Base-by-base conservation (phyloP, 2,888 invertebrate species). In the Habrosyne pyritoides region DNA sequence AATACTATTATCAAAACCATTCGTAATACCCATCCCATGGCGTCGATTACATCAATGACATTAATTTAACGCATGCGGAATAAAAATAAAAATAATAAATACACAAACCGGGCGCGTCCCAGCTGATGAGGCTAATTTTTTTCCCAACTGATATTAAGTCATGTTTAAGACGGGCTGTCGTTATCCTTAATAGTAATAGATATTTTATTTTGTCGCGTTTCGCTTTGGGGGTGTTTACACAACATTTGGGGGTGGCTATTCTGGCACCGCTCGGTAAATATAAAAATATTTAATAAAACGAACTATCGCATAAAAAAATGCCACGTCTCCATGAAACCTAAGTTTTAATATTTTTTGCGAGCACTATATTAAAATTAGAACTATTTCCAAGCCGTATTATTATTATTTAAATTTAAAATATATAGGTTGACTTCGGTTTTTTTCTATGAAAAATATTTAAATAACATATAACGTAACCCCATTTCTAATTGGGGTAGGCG, bases 131-230 rank as follows among this genome's bases (percentile, higher is more conserved):
- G 67, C 86, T 84, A 91, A 91, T 93, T 90, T 93, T 90, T 88
- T 89, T 84, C 77, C 86, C 87, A 79, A 88, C 91, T 87, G 91
- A 93, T 93, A 93, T 93, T 93, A 93, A 93, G 93, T 92, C 92
- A 91, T 92, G 91, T 91, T 91, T 92, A 91, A 92, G 93, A 89
- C 89, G 88, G 82, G 80, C 87, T 81, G 82, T 90, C 93, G 83
- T 93, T 93, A 93, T 85, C 81, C 84, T 90, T 93, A 93, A 93
- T 93, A 93, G 93, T 91, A 91, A 93, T 93, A 93, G 92, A 93
- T 93, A 91, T 92, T 90, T 93, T 93, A 92, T 90, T 89, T 91
- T 86, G 91, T 86, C 90, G 88, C 90, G 80, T 77, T 86, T 77
- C 84, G 86, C 81, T 86, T 82, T 82, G 75, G 86, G 83, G 86